Percentiles rank a stretch among this genome's conserved stretches.
These are phyloP conservation scores for Orestias chungarensis DNA, from an alignment of 2,797 vertebrate genomes.

Conservation along the genomic window DNA sequence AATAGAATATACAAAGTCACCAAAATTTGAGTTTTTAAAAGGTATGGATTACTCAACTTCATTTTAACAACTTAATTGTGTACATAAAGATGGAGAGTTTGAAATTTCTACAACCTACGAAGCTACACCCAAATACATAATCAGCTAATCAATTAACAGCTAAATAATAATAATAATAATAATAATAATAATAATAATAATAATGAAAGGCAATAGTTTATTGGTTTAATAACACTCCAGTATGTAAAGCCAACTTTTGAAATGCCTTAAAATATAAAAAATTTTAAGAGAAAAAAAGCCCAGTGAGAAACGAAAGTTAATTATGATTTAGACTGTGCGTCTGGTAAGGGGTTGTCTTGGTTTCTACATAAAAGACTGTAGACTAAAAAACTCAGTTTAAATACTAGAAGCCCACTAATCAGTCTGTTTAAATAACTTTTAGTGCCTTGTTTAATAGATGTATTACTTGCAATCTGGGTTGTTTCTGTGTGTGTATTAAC, in stretches of 20 bases:
- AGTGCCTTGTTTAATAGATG: slow-evolving; percentile 74
- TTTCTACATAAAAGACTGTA: slow-evolving; percentile 18
- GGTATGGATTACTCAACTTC: too few species aligned
- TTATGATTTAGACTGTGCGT: not conserved
- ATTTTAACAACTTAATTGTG: not conserved
- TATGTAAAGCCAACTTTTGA: not conserved
- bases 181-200: not conserved
- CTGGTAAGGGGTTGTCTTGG: not conserved
- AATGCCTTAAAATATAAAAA: too few species aligned
- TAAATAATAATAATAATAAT: not conserved
- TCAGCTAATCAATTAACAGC: not conserved
- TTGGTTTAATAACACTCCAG: not conserved
- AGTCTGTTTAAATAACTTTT: slow-evolving; percentile 61
- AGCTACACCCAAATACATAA: not conserved
- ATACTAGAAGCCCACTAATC: slow-evolving; percentile 44
- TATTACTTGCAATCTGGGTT: slow-evolving; percentile 46
- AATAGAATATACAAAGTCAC: not conserved
- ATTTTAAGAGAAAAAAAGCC: too few species aligned
- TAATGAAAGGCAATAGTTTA: not conserved
- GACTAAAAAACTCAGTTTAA: slow-evolving; percentile 17
- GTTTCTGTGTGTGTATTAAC: slow-evolving; percentile 10
- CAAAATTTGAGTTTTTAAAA: not conserved
- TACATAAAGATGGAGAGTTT: not conserved
- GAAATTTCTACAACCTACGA: not conserved
- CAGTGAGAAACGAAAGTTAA: not conserved